phyloP scores from a whole-genome alignment of 2,888 invertebrate genomes.

The Cabera pusaria region DNA sequence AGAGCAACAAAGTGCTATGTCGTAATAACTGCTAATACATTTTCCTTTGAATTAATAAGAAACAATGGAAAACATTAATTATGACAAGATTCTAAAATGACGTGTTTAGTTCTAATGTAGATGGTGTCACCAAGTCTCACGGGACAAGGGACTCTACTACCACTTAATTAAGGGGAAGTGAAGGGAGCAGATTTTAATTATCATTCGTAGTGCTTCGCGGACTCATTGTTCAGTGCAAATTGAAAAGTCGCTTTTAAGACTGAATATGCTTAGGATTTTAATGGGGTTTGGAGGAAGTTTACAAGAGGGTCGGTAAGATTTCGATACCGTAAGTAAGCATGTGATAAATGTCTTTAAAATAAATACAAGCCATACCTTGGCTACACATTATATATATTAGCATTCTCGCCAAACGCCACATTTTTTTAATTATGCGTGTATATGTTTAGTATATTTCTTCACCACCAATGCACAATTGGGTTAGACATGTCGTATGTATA shows the following conservation, averaged over 20 bases:
- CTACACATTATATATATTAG: too few relatives aligned
- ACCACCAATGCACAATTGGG: too few relatives aligned
- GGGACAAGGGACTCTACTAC: conserved; percentile 68
- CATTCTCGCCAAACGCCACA: too few relatives aligned
- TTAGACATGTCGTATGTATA: too few relatives aligned
- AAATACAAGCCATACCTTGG: too few relatives aligned
- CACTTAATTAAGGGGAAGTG: conserved; percentile 76
- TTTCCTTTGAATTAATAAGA: neutral
- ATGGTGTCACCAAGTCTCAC: conserved; percentile 56
- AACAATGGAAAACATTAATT: neutral
- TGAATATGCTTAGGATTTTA: too few relatives aligned
- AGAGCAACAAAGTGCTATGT: neutral
- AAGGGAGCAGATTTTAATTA: conserved; percentile 76
- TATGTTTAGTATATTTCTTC: too few relatives aligned
- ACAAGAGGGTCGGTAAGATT: too few relatives aligned
- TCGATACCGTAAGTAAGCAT: too few relatives aligned
- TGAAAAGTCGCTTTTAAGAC: conserved; percentile 38
- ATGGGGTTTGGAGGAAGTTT: too few relatives aligned
- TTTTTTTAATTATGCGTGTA: too few relatives aligned
- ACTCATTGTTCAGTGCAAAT: conserved; percentile 52
- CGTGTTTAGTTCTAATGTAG: neutral
- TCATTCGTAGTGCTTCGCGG: conserved; percentile 56
- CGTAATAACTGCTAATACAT: neutral
- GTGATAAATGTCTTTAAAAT: too few relatives aligned
- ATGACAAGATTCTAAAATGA: conserved; percentile 1